These are phyloP conservation scores for Philantomba maxwellii DNA, from an alignment of 2,113 vertebrate species.

Conservation along the genomic window DNA sequence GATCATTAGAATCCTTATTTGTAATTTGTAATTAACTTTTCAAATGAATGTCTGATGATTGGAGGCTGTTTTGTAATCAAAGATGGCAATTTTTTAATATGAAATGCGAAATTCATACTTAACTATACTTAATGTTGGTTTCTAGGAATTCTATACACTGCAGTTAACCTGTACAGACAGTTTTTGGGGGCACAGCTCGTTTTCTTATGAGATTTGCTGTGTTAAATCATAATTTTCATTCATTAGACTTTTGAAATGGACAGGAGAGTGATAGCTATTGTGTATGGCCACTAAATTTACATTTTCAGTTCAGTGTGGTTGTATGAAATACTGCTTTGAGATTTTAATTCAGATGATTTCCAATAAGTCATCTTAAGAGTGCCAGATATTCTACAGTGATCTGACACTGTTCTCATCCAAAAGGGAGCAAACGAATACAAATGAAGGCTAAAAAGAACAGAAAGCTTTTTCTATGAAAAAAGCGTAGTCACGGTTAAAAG, in stretches of 20 bases:
- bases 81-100: background rate
- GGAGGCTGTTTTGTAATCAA: conserved; percentile 20
- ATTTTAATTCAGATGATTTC: conserved; percentile 1
- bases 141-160: background rate
- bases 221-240: conserved; percentile 16
- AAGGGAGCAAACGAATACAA: background rate
- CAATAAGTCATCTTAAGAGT: background rate
- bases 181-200: background rate
- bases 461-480: background rate
- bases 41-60: background rate
- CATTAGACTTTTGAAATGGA: background rate
- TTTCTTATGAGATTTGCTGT: conserved; percentile 1
- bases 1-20: conserved; percentile 66
- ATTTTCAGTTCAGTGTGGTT: background rate
- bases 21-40: conserved; percentile 75
- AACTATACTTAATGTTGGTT: conserved; percentile 19
- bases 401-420: background rate
- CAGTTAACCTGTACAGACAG: background rate
- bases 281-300: background rate
- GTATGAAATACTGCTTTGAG: background rate
- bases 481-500: background rate
- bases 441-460: background rate
- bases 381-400: background rate
- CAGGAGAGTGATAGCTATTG: background rate
- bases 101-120: background rate